Conservation (phyloP, 2,797 vertebrate species). For the Manis pentadactyla region DNA sequence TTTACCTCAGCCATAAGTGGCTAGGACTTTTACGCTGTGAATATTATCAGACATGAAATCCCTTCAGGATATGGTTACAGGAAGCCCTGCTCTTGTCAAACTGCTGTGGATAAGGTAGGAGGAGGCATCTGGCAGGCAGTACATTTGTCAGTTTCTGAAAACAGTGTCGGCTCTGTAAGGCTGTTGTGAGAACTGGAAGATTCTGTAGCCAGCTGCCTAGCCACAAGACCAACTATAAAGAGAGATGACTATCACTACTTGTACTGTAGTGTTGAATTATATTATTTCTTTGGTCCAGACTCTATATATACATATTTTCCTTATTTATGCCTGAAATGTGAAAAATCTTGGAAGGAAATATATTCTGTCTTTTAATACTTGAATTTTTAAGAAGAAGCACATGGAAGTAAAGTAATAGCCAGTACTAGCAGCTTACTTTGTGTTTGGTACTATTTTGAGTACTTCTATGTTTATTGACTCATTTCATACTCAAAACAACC, state of each 20-base stretch:
- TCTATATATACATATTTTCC: neutral
- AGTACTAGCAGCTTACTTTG: neutral
- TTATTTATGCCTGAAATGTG: neutral
- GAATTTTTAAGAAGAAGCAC: neutral
- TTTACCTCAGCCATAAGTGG: neutral
- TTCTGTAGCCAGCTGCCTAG: neutral
- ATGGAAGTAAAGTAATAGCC: neutral
- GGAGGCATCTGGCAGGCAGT: neutral
- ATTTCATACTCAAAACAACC: neutral
- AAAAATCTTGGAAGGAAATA: neutral
- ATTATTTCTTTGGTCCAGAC: neutral
- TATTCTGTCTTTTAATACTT: constrained; percentile 40
- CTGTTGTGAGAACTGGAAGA: neutral
- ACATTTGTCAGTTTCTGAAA: constrained; percentile 7
- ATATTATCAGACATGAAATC: neutral
- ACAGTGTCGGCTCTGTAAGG: neutral
- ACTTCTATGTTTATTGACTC: neutral
- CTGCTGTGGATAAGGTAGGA: neutral
- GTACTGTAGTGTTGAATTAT: neutral
- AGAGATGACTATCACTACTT: neutral
- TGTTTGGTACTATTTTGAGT: neutral
- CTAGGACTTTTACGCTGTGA: neutral
- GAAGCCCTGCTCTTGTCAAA: neutral
- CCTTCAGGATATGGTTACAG: neutral
- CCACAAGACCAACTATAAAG: neutral